Evolutionary conservation across 2,113 vertebrate genomes (phyloP).

Genomic region (Globicephala melas): DNA sequence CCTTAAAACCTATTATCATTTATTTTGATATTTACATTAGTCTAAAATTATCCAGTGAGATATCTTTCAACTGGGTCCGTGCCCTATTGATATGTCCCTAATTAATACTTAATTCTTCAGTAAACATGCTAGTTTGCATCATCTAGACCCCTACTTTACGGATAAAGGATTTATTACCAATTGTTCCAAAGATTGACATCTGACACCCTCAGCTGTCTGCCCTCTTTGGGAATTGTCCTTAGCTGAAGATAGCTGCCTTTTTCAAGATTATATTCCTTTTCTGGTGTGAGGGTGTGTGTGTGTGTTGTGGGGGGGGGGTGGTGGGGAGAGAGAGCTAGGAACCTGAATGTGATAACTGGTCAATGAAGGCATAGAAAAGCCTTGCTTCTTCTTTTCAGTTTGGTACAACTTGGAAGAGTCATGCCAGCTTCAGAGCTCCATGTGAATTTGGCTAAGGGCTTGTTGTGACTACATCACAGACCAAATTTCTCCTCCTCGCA

Average conservation of each 20-base stretch:
- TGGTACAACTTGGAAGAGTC: background rate
- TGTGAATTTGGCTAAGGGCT: background rate
- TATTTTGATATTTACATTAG: constrained; percentile 25
- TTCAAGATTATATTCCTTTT: background rate
- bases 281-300: background rate
- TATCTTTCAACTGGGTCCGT: background rate
- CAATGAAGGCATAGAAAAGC: background rate
- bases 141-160: background rate
- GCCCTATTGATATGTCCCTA: background rate
- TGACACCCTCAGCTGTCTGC: background rate
- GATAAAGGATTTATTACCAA: background rate
- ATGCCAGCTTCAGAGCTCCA: background rate
- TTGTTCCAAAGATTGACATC: background rate
- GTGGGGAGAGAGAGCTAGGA: background rate
- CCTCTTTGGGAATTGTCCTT: background rate
- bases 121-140: background rate
- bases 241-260: background rate
- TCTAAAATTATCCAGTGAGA: background rate
- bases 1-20: background rate
- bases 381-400: background rate
- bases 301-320: no score
- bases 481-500: background rate
- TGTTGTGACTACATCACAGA: background rate
- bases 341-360: background rate
- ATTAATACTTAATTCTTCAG: background rate